These are phyloP conservation scores for Plagodis dolabraria DNA, from an alignment of 2,888 invertebrate species.

Conservation along the genomic window DNA sequence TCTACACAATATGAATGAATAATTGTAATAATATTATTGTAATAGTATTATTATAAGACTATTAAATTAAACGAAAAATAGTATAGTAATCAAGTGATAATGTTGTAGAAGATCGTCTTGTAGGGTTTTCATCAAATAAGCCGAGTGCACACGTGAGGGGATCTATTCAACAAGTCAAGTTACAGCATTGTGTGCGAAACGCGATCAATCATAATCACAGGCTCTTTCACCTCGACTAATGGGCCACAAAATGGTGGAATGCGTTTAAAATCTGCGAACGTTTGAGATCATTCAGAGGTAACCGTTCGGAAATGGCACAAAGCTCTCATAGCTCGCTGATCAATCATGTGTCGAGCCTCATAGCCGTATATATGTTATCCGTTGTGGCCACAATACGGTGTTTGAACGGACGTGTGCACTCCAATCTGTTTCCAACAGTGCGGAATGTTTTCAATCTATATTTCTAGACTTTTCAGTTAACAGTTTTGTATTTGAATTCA, in stretches of 20 bases:
- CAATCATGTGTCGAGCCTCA: slow-evolving; percentile 70
- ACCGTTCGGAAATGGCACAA: slow-evolving; percentile 80
- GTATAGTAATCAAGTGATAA: slow-evolving; percentile 45
- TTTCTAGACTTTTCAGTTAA: slow-evolving; percentile 25
- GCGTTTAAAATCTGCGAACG: slow-evolving; percentile 81
- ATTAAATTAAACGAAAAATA: slow-evolving; percentile 19
- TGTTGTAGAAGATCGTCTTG: slow-evolving; percentile 46
- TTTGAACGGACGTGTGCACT: slow-evolving; percentile 27
- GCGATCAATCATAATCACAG: slow-evolving; percentile 83
- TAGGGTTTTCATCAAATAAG: slow-evolving; percentile 65
- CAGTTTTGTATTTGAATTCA: no score
- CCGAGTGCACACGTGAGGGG: slow-evolving; percentile 69
- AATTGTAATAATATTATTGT: no score
- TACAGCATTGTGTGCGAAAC: slow-evolving; percentile 65
- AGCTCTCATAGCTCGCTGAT: slow-evolving; percentile 65
- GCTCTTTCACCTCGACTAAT: slow-evolving; percentile 83
- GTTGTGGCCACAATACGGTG: slow-evolving; percentile 30
- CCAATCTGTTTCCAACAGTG: slow-evolving; percentile 30
- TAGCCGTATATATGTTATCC: slow-evolving; percentile 12
- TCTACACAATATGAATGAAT: background rate
- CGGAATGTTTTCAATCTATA: slow-evolving; percentile 31
- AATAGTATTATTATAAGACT: no score
- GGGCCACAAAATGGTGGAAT: slow-evolving; percentile 80
- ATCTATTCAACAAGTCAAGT: slow-evolving; percentile 78
- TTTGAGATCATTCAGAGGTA: slow-evolving; percentile 75